Conservation (phyloP, 2,888 invertebrate genomes). For the Penaeus monodon region DNA sequence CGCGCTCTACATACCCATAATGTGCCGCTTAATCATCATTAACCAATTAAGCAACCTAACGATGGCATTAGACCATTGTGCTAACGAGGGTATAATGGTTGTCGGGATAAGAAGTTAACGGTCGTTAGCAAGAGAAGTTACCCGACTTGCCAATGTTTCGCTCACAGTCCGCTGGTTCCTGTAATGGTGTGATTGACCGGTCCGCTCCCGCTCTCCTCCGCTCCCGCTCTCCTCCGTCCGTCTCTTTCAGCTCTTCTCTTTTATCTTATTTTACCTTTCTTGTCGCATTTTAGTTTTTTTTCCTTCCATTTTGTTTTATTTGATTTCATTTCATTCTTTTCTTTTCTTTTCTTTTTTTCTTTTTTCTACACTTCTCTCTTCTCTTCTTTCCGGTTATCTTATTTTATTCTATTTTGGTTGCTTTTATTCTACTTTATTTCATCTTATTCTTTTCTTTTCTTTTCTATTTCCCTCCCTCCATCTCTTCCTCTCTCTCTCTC, state of each 20-base stretch:
- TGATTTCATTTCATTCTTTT: not conserved
- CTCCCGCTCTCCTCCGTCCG: not conserved
- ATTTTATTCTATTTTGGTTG: not conserved
- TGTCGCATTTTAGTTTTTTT: not conserved
- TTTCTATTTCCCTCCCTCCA: not conserved
- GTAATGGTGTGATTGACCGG: too few relatives aligned
- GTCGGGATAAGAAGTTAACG: slow-evolving; percentile 49
- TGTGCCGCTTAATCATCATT: slow-evolving; percentile 47
- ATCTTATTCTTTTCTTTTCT: not conserved
- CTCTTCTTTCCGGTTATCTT: not conserved
- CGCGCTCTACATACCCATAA: slow-evolving; percentile 3
- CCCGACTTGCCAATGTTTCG: not conserved
- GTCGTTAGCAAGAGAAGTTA: slow-evolving; percentile 38
- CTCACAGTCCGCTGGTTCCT: too few relatives aligned
- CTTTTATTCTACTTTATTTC: not conserved
- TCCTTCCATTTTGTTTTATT: not conserved
- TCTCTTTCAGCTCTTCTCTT: not conserved
- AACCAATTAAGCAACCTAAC: slow-evolving; percentile 45
- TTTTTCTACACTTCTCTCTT: not conserved
- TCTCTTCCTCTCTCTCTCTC: not conserved
- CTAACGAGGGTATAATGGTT: slow-evolving; percentile 53
- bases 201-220: too few relatives aligned
- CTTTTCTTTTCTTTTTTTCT: not conserved
- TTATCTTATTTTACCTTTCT: not conserved
- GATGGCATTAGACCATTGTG: slow-evolving; percentile 47